Base-by-base conservation (phyloP, 2,888 invertebrate species). In the Galerucella calmariensis region DNA sequence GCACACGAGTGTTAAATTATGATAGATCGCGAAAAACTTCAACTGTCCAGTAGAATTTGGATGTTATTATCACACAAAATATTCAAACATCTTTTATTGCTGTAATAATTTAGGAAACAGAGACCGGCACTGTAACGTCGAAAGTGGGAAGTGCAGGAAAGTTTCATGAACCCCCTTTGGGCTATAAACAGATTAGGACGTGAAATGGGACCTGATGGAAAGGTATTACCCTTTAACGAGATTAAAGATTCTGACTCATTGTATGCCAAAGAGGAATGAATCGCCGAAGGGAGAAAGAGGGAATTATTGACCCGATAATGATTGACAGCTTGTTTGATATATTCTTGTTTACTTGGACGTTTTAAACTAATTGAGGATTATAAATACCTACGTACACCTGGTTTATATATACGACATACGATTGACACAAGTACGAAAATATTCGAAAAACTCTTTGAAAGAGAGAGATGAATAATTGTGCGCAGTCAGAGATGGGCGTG, bases 101-200 rank as follows among this genome's bases (percentile, higher is more conserved):
- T 48, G 48, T 14, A 14, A 20, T 20, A 56, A 56, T 16, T 56
- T 56, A 0, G 56, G 16, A 20, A 16, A 56, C 2, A 56, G 2
- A 10, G 2, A 56, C 56, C 56, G 56, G 10, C 20, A 56, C 56
- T 56, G 56, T 8, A 10, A 56, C 9, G 16, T 56, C 20, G 2
- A 56, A 56, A 56, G 56, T 56, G 41, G 35, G 11, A 62, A 35
- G n/a, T 63, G 35, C 63, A 75, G 75, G 76, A 80, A 84, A 83
- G 81, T 83, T 83, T 83, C 80, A 81, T 83, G 81, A 84, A 83
- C 83, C 81, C 81, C 81, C 83, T 80, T 79, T 77, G 81, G 83
- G 81, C 84, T 81, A 84, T 86, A 86, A 86, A 86, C 86, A 86
- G 87, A 87, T 87, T 87, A 86, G 84, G 83, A 85, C 85, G 83